Conservation (phyloP, 53 echinoderm and acorn worm genomes). For the Actinopyga echinites region DNA sequence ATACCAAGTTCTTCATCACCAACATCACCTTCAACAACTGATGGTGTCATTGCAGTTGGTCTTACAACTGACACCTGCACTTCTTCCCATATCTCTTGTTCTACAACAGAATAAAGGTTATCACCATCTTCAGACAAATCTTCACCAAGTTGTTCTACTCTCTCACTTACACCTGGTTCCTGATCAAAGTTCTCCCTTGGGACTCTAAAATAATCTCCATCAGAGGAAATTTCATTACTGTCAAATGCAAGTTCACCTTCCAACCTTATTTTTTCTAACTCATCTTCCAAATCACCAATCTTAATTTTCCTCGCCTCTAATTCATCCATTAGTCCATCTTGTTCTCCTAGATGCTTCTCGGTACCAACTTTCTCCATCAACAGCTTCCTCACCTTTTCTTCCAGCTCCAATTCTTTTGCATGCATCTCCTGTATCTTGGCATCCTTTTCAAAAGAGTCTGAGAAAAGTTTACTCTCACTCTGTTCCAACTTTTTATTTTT, state of each 20-base stretch:
- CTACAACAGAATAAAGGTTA: constrained; percentile 17
- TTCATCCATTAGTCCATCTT: neutral
- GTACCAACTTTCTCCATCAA: neutral
- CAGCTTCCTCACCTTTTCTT: constrained; percentile 5
- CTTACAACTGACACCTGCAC: constrained; percentile 7
- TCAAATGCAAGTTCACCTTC: constrained; percentile 1
- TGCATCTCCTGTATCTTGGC: neutral
- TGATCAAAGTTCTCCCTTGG: neutral
- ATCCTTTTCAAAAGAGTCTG: constrained; percentile 34
- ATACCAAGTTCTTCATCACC: no score
- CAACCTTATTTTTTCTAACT: constrained; percentile 44
- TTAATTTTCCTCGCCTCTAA: constrained; percentile 34
- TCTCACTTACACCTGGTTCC: neutral
- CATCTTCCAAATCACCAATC: constrained; percentile 24
- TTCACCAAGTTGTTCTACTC: neutral
- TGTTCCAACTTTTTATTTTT: neutral
- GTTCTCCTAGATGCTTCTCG: neutral
- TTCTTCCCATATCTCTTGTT: constrained; percentile 38
- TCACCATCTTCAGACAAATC: neutral
- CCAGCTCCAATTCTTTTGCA: constrained; percentile 21
- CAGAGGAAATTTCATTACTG: neutral
- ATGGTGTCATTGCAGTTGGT: neutral
- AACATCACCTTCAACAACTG: neutral
- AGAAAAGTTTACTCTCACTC: constrained; percentile 19
- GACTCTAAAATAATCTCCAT: neutral